phyloP scores from a whole-genome alignment of 2,888 invertebrate species.

The Xestia rhomboidea region DNA sequence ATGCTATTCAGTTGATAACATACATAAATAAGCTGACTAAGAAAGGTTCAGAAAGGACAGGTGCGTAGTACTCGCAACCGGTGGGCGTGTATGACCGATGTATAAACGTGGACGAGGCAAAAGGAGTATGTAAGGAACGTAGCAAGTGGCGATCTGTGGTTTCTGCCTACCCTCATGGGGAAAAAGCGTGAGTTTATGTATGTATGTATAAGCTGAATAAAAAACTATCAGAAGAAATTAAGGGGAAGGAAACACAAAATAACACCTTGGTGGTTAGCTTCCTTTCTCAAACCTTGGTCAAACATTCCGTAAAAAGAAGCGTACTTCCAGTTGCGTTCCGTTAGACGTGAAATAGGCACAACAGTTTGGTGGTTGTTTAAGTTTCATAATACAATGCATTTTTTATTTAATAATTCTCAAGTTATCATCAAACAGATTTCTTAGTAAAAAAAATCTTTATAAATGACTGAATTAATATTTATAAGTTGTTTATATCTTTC shows the following conservation, averaged over 20 bases:
- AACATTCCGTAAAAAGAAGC: conserved; percentile 24
- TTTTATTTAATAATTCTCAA: not conserved
- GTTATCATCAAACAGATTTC: not conserved
- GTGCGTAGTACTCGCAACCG: no score
- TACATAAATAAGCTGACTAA: no score
- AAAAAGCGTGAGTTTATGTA: no score
- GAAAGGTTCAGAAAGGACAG: no score
- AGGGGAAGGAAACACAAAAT: not conserved
- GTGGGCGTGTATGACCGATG: no score
- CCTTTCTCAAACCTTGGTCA: no score
- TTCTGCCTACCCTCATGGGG: no score
- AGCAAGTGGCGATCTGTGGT: no score
- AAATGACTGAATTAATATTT: not conserved
- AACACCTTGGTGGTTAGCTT: not conserved
- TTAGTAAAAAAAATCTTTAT: not conserved
- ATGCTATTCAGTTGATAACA: not conserved
- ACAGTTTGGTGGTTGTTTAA: not conserved
- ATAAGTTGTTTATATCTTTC: not conserved
- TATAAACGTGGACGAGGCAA: no score
- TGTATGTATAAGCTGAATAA: no score
- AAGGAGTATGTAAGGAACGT: no score
- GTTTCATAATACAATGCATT: not conserved
- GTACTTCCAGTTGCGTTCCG: conserved; percentile 14
- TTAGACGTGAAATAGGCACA: not conserved
- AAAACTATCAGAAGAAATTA: not conserved